phyloP scores from a whole-genome alignment of 2,888 invertebrate genomes.

The Amblyteles armatorius region DNA sequence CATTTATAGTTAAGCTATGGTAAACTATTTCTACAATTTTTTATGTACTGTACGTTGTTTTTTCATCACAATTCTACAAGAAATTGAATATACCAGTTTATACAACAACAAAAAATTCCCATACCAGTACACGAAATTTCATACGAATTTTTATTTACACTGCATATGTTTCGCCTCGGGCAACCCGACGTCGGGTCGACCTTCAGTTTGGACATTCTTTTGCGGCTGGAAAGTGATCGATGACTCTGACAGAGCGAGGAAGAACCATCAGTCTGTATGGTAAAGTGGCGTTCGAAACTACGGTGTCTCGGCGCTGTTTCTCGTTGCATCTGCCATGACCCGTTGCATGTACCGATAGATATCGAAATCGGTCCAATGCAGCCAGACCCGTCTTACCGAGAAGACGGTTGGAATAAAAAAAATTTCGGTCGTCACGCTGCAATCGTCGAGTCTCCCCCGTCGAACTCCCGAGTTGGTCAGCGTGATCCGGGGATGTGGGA shows the following conservation, averaged over 20 bases:
- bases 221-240: conserved; percentile 44
- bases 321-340: conserved; percentile 4
- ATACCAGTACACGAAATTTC: too few species aligned
- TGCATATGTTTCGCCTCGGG: neutral
- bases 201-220: conserved; percentile 53
- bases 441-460: conserved; percentile 34
- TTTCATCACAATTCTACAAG: too few species aligned
- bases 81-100: too few species aligned
- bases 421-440: conserved; percentile 44
- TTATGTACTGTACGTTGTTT: too few species aligned
- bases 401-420: conserved; percentile 33
- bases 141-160: too few species aligned
- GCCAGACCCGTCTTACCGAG: conserved; percentile 9
- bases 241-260: conserved; percentile 22
- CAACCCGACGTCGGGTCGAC: neutral
- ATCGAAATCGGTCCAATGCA: neutral
- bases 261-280: conserved; percentile 14
- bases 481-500: conserved; percentile 11
- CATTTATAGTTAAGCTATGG: too few species aligned
- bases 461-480: conserved; percentile 49
- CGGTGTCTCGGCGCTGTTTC: conserved; percentile 24
- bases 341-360: neutral
- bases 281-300: conserved; percentile 31
- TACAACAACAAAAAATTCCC: too few species aligned
- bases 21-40: too few species aligned